Conservation (phyloP, 2,797 vertebrate species). For the Enteromius radiatus region DNA sequence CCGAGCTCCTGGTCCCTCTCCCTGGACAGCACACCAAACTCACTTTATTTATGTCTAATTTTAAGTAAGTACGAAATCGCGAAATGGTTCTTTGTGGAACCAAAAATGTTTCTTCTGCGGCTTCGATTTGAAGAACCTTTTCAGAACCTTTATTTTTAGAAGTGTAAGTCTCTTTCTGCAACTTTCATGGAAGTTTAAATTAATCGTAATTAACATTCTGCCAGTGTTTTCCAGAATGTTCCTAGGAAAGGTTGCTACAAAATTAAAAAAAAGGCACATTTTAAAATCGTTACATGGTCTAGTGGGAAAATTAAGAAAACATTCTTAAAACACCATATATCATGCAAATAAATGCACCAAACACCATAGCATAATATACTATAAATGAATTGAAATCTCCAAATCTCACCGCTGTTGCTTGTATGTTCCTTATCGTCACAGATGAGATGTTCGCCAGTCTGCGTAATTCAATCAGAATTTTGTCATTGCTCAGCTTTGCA, state of each 20-base stretch:
- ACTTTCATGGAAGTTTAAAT: neutral
- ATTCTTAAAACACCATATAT: neutral
- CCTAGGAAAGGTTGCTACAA: neutral
- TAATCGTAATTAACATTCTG: neutral
- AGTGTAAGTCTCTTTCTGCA: neutral
- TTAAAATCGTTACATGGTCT: neutral
- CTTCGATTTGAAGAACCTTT: too few relatives aligned
- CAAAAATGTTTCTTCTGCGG: too few relatives aligned
- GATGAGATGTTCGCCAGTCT: constrained; percentile 59
- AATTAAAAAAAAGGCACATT: neutral
- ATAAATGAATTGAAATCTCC: neutral
- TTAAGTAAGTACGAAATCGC: too few relatives aligned
- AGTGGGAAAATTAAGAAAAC: neutral
- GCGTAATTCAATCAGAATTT: constrained; percentile 45
- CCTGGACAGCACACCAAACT: too few relatives aligned
- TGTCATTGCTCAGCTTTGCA: constrained; percentile 66
- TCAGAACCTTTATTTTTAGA: too few relatives aligned
- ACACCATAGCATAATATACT: neutral
- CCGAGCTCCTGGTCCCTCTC: too few relatives aligned
- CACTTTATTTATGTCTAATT: too few relatives aligned
- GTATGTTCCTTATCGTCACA: neutral
- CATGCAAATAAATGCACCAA: neutral
- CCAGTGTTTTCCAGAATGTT: neutral
- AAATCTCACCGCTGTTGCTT: constrained; percentile 58
- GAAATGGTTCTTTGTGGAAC: too few relatives aligned